Percentiles rank a stretch among this genome's conserved stretches.
phyloP scores from a whole-genome alignment of 2,113 vertebrate genomes.

The Pantherophis guttatus region DNA sequence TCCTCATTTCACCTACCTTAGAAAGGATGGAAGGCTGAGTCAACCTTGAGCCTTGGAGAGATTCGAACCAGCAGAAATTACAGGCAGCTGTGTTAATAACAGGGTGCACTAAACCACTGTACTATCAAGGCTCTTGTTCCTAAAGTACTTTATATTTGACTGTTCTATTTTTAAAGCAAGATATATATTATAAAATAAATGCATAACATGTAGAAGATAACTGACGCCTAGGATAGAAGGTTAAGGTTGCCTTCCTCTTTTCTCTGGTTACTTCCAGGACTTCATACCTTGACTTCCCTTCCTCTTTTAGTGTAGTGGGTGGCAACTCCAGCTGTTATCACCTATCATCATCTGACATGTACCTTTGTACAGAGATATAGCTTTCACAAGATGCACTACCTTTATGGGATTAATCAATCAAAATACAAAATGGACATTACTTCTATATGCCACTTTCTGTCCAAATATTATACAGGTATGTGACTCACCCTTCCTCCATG shows the following conservation, averaged over 20 bases:
- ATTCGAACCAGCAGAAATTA: too few relatives aligned
- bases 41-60: too few relatives aligned
- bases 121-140: too few relatives aligned
- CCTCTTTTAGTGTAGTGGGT: neutral
- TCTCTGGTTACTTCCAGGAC: neutral
- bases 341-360: neutral
- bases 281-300: neutral
- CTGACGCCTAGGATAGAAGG: neutral
- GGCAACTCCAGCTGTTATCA: neutral
- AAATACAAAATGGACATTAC: neutral
- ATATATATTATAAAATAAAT: neutral
- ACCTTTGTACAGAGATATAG: neutral
- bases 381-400: neutral
- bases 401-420: neutral
- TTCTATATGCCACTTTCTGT: neutral
- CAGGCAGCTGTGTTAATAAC: too few relatives aligned
- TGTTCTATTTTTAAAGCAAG: neutral
- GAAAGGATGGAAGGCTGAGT: too few relatives aligned
- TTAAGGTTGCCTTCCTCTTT: neutral
- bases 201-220: neutral
- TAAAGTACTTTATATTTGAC: neutral
- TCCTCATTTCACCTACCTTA: too few relatives aligned
- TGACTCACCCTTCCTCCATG: neutral
- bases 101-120: too few relatives aligned
- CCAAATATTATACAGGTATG: neutral